A percentile compares a stretch with the other conserved stretches of the same genome.
These are phyloP conservation scores for Gymnogyps californianus DNA, from an alignment of 2,113 vertebrate species.

Conservation along the genomic window DNA sequence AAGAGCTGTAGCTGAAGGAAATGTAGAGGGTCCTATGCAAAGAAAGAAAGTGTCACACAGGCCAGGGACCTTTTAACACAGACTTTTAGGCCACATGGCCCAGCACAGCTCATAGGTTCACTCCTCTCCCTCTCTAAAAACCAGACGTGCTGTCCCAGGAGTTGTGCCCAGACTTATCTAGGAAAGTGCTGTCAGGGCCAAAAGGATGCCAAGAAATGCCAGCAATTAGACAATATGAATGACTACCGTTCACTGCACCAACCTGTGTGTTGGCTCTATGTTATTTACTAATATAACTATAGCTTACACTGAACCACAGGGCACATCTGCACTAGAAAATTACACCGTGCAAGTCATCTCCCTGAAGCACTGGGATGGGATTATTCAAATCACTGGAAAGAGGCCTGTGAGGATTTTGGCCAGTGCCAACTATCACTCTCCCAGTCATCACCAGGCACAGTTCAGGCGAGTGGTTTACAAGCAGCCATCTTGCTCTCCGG, in stretches of 20 bases:
- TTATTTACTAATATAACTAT: background rate
- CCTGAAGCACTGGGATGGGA: background rate
- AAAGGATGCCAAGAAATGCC: background rate
- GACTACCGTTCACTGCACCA: background rate
- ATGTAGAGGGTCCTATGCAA: background rate
- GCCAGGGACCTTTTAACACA: background rate
- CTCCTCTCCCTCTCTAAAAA: background rate
- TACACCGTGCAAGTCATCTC: background rate
- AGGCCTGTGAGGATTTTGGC: background rate
- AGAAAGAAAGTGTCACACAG: rapidly evolving
- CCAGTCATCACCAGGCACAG: background rate
- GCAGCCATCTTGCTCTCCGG: background rate
- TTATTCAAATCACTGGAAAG: background rate
- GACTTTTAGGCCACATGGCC: background rate
- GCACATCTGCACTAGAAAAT: background rate
- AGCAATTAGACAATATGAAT: background rate
- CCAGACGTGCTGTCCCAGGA: background rate
- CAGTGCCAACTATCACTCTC: background rate
- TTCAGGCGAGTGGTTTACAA: background rate
- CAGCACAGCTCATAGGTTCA: background rate
- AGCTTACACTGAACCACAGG: background rate
- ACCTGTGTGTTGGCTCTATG: rapidly evolving
- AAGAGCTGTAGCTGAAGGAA: background rate
- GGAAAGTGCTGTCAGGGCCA: background rate
- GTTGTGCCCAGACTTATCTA: background rate